Conservation (phyloP, 2,113 vertebrate species). For the Echinops telfairi region DNA sequence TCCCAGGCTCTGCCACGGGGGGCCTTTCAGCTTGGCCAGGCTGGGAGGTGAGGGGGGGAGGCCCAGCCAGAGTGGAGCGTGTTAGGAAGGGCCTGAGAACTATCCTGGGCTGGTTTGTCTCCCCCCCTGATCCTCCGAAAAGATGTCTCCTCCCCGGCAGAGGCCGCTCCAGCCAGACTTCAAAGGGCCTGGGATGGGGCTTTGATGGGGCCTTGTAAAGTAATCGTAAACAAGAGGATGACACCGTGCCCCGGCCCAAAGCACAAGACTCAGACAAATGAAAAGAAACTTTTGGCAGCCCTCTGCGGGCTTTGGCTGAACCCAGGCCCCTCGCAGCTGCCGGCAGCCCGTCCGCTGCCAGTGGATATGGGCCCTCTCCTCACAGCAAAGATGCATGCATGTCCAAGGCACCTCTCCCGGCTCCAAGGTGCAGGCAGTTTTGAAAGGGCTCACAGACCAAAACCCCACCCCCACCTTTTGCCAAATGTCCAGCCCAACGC, state of each 20-base stretch:
- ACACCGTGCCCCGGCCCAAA: constrained; percentile 72
- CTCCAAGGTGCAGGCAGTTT: background rate
- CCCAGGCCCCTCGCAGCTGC: constrained; percentile 68
- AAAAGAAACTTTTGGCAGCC: constrained; percentile 78
- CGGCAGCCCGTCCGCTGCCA: constrained; percentile 54
- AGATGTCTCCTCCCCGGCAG: constrained; percentile 52
- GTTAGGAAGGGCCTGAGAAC: background rate
- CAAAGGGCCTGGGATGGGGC: constrained; percentile 71
- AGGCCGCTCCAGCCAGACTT: constrained; percentile 73
- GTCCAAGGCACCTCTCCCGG: background rate
- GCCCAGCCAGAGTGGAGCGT: background rate
- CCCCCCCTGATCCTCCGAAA: constrained; percentile 53
- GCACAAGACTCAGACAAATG: constrained; percentile 63
- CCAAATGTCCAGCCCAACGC: background rate
- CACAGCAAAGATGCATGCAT: background rate
- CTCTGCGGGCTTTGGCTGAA: constrained; percentile 77
- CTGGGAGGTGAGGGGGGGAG: no score
- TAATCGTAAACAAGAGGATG: constrained; percentile 81
- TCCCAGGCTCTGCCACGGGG: background rate
- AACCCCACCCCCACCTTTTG: background rate
- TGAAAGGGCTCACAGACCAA: background rate
- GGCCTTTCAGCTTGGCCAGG: background rate
- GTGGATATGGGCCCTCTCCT: background rate
- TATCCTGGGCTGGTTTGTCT: background rate
- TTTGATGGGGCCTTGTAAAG: constrained; percentile 76